These are phyloP conservation scores for Candidula unifasciata DNA, from an alignment of 2,888 invertebrate species.

Conservation along the genomic window DNA sequence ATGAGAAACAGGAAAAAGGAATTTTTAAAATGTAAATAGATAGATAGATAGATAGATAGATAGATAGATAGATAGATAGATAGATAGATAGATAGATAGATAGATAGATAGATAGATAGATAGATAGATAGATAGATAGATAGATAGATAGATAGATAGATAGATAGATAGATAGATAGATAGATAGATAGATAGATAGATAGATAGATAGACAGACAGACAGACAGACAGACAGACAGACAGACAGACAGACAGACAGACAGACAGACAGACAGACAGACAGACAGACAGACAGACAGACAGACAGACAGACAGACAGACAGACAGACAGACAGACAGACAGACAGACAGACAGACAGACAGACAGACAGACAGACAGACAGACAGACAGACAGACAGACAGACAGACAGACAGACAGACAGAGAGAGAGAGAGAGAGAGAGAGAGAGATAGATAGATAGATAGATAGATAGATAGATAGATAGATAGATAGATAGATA, in stretches of 20 bases:
- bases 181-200: no score
- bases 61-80: no score
- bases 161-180: no score
- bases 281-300: constrained; percentile 5
- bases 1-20: no score
- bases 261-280: constrained; percentile 6
- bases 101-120: no score
- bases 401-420: constrained; percentile 25
- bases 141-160: no score
- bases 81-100: no score
- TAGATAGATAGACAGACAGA: no score
- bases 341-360: constrained; percentile 39
- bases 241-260: neutral
- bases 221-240: no score
- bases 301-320: neutral
- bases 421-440: neutral
- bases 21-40: no score
- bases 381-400: constrained; percentile 33
- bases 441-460: neutral
- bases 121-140: no score
- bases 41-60: no score
- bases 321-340: constrained; percentile 25
- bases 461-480: constrained; percentile 16
- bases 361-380: constrained; percentile 39
- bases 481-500: constrained; percentile 11